phyloP scores from a whole-genome alignment of 2,888 invertebrate species.

The Lithodes maja region DNA sequence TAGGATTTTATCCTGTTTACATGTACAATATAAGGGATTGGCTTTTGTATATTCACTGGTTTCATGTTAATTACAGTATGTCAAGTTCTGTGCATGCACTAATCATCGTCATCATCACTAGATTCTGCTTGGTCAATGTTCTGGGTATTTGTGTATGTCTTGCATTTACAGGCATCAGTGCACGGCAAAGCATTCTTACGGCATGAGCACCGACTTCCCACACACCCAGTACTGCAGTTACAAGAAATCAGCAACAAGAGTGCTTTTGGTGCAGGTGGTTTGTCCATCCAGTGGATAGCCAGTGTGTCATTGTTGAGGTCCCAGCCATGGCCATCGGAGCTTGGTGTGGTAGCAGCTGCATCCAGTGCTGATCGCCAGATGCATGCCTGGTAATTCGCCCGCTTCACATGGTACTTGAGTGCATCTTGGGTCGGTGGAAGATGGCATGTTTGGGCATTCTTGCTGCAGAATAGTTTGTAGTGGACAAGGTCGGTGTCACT shows the following conservation, averaged over 20 bases:
- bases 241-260: constrained; percentile 20
- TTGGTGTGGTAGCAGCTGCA: constrained; percentile 17
- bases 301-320: constrained; percentile 11
- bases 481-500: constrained; percentile 25
- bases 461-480: constrained; percentile 27
- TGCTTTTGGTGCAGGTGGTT: constrained; percentile 27
- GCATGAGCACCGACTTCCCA: constrained; percentile 20
- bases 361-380: constrained; percentile 7
- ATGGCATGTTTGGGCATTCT: constrained; percentile 30
- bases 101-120: constrained; percentile 32
- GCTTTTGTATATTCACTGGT: constrained; percentile 5
- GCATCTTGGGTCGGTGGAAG: constrained; percentile 29
- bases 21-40: constrained; percentile 22
- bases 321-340: constrained; percentile 27
- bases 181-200: constrained; percentile 24
- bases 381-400: constrained; percentile 23
- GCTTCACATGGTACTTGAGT: constrained; percentile 21
- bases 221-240: constrained; percentile 10
- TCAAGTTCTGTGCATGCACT: constrained; percentile 18
- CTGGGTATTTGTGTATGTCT: constrained; percentile 16
- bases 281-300: constrained; percentile 31
- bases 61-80: constrained; percentile 25
- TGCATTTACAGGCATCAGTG: constrained; percentile 29
- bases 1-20: constrained; percentile 25
- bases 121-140: constrained; percentile 16